Evolutionary conservation across 2,888 invertebrate genomes (phyloP).

Genomic region (Micoletzkya japonica): DNA sequence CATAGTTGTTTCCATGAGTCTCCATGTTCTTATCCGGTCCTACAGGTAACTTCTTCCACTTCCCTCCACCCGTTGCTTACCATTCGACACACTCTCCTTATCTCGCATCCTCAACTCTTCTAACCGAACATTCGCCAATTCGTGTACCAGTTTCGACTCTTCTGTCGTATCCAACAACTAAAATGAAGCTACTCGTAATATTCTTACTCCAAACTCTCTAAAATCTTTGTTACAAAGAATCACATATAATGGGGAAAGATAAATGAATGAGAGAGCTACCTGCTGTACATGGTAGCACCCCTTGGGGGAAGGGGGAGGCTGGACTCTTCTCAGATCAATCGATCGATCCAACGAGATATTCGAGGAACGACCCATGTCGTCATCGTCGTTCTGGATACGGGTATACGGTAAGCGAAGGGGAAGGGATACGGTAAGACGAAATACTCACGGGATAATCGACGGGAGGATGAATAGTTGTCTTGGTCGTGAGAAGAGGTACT

Average conservation of each 20-base stretch:
- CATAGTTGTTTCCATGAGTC: constrained; percentile 3
- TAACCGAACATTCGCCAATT: constrained; percentile 39
- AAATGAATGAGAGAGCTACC: no score
- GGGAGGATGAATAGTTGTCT: neutral
- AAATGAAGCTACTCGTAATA: constrained; percentile 28
- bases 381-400: neutral
- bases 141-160: constrained; percentile 42
- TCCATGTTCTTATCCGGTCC: constrained; percentile 14
- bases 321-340: no score
- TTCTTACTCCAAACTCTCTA: neutral
- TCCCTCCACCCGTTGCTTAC: neutral
- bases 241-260: no score
- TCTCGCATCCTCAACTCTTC: constrained; percentile 37
- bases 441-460: neutral
- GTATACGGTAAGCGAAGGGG: neutral
- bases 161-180: constrained; percentile 43
- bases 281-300: constrained; percentile 49
- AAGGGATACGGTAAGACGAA: neutral
- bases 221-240: neutral
- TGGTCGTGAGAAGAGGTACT: neutral
- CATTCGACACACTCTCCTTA: neutral
- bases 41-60: neutral
- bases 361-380: no score
- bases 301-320: no score
- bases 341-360: no score